Evolutionary conservation across 2,797 vertebrate genomes (phyloP), one percentile per base, ranked within the genome.

Genomic region (Falco naumanni): DNA sequence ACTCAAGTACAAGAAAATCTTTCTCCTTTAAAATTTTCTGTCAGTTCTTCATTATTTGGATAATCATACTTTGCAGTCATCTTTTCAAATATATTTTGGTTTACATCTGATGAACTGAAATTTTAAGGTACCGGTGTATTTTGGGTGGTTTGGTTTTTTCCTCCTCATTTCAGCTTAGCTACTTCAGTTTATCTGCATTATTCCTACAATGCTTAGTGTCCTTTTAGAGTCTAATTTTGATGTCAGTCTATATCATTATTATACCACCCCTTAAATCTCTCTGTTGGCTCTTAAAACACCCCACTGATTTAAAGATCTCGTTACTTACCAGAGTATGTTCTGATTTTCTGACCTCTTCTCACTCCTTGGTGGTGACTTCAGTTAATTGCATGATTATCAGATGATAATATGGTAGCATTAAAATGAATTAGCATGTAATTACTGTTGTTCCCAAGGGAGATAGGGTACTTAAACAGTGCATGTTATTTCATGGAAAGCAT

Each of bases 351-450:
- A 96, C 94, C 93, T 94, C 85, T 90, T 89, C 91, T 82, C 24
- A 57, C 75, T 89, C 81, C 53, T 95, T 87, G 71, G 33, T 95
- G 83, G 85, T 95, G 94, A 93, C 96, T 96, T 95, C 94, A 90
- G 68, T 87, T 97, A 97, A 96, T 95, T 97, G 90, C 47, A 24
- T 70, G 77, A 87, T 95, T 96, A 96, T 91, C 94, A 89, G 91
- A 87, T 87, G 69, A 95, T 97, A 94, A 97, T 95, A 41, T 60
- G 39, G 80, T 84, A 60, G 59, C 29, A 95, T 96, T 96, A 96
- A 94, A 97, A 96, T 93, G 92, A 97, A 97, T 96, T 96, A 96
- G 59, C 87, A 93, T 95, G 88, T 95, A 95, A 97, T 96, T 97
- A 89, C 39, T 90, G 74, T 37, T 93, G 45, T 87, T 94, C 95